A percentile compares a stretch with the other conserved stretches of the same genome.
phyloP scores from a whole-genome alignment of 2,888 invertebrate genomes.

The Dioctria rufipes region DNA sequence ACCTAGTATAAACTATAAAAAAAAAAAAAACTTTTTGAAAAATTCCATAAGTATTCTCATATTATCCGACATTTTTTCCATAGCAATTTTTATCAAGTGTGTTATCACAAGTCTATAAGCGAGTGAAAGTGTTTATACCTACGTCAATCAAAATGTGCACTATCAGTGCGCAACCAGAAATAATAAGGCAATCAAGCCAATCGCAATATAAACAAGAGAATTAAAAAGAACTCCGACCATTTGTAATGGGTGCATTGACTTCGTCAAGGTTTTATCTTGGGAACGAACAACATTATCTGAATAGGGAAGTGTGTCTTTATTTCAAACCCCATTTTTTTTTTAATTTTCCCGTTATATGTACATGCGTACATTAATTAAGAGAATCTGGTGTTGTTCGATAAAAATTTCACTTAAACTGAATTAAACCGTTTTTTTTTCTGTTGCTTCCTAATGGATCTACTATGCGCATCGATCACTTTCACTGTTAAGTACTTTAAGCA shows the following conservation, averaged over 20 bases:
- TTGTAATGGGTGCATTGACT: constrained; percentile 14
- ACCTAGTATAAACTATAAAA: too few species aligned
- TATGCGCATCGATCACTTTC: neutral
- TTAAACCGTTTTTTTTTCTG: neutral
- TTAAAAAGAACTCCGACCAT: constrained; percentile 12
- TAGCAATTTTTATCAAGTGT: neutral
- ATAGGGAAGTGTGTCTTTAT: neutral
- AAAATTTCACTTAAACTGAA: neutral
- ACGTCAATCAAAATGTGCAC: constrained; percentile 14
- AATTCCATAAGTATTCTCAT: too few species aligned
- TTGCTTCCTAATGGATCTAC: neutral
- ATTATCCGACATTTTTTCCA: too few species aligned
- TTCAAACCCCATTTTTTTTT: too few species aligned
- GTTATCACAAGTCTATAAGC: neutral
- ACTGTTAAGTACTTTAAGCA: constrained; percentile 23
- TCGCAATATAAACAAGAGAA: constrained; percentile 19
- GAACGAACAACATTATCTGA: neutral
- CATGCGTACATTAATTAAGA: constrained; percentile 5
- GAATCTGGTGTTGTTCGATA: neutral
- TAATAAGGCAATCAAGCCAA: constrained; percentile 31
- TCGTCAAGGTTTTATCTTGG: neutral
- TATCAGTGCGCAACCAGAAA: constrained; percentile 16
- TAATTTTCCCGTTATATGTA: neutral
- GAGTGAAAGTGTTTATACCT: constrained; percentile 23
- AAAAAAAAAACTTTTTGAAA: too few species aligned